phyloP scores from a whole-genome alignment of 2,797 vertebrate species.

The Novumbra hubbsi region DNA sequence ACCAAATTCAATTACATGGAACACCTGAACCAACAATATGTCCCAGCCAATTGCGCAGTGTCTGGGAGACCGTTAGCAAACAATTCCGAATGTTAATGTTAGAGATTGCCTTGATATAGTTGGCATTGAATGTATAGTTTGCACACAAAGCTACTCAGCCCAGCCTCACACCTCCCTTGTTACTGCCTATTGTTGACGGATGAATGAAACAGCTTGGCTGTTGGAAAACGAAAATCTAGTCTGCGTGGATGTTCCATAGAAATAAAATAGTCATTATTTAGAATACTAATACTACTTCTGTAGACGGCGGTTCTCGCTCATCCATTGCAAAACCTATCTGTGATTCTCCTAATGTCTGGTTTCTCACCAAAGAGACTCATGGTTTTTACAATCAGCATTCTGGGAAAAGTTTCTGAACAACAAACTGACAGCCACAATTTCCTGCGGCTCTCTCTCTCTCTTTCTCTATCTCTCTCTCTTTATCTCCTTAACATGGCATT shows the following conservation, averaged over 20 bases:
- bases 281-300: neutral
- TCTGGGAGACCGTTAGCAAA: constrained; percentile 72
- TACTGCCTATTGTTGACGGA: constrained; percentile 64
- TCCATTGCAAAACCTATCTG: constrained; percentile 24
- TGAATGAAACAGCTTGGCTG: constrained; percentile 69
- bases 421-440: neutral
- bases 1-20: constrained; percentile 76
- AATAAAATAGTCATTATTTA: neutral
- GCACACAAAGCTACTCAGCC: constrained; percentile 57
- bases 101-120: constrained; percentile 73
- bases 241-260: constrained; percentile 49
- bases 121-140: constrained; percentile 50
- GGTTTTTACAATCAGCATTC: neutral
- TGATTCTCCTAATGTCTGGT: neutral
- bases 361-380: neutral
- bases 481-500: constrained; percentile 63
- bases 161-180: constrained; percentile 23
- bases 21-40: constrained; percentile 82
- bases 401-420: neutral
- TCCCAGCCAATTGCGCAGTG: constrained; percentile 73
- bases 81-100: constrained; percentile 79
- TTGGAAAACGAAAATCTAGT: constrained; percentile 60
- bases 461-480: neutral
- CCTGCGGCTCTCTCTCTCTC: neutral
- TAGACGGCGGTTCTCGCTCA: neutral